phyloP scores from a whole-genome alignment of 2,888 invertebrate genomes.

The Cepaea hortensis region DNA sequence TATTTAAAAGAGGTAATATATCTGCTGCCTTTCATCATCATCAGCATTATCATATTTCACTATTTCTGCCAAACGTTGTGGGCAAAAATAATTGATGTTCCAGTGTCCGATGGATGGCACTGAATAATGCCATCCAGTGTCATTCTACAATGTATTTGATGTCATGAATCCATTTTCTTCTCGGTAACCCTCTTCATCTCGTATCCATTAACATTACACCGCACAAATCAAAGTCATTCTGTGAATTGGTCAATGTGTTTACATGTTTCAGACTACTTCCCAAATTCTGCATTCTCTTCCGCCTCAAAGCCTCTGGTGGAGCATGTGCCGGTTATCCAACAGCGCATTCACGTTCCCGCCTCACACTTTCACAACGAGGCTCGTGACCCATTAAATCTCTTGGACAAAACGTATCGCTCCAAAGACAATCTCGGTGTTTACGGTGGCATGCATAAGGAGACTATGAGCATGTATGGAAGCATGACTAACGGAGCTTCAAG shows the following conservation, averaged over 20 bases:
- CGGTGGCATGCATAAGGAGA: slow-evolving; percentile 52
- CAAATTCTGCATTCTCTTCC: slow-evolving; percentile 53
- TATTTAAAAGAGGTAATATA: too few species aligned
- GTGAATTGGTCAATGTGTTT: background rate
- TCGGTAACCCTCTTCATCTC: too few species aligned
- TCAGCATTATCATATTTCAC: too few species aligned
- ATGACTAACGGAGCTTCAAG: slow-evolving; percentile 53
- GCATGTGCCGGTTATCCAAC: slow-evolving; percentile 72
- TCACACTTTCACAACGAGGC: slow-evolving; percentile 57
- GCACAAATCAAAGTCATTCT: too few species aligned
- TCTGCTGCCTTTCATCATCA: too few species aligned
- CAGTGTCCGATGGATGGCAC: too few species aligned
- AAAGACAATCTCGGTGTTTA: slow-evolving; percentile 59
- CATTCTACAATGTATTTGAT: too few species aligned
- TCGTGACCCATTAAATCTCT: slow-evolving; percentile 63
- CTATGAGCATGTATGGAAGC: slow-evolving; percentile 22
- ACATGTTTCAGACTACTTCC: slow-evolving; percentile 56
- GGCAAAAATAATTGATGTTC: too few species aligned
- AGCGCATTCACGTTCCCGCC: slow-evolving; percentile 57
- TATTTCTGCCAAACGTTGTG: too few species aligned
- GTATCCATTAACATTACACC: too few species aligned
- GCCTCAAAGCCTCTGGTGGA: slow-evolving; percentile 68
- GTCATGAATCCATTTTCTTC: too few species aligned
- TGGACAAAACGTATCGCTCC: slow-evolving; percentile 64
- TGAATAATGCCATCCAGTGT: too few species aligned